Evolutionary conservation across 2,888 invertebrate species (phyloP).

Genomic region (Trisateles emortualis): DNA sequence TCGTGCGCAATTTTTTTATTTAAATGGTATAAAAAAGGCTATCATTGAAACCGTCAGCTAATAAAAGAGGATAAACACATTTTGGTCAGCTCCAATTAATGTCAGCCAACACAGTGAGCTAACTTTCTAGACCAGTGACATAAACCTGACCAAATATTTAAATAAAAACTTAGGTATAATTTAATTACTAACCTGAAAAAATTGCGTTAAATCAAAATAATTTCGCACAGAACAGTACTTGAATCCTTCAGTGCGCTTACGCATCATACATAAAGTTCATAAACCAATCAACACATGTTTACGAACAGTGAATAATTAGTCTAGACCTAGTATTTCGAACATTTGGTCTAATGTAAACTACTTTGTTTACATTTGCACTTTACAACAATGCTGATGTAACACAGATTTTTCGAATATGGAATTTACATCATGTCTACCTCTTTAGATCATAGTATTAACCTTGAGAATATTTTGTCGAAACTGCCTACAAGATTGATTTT

Average conservation of each 20-base stretch:
- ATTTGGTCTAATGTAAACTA: conserved; percentile 48
- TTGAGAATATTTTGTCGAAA: neutral
- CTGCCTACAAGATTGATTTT: no score
- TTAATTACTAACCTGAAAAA: no score
- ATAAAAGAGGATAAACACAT: no score
- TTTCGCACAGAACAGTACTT: neutral
- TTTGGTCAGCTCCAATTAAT: no score
- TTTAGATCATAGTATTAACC: conserved; percentile 8
- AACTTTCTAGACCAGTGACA: no score
- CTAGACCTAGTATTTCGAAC: conserved; percentile 44
- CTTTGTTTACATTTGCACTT: conserved; percentile 44
- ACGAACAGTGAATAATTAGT: conserved; percentile 44
- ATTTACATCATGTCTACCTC: conserved; percentile 4
- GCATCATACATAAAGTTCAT: conserved; percentile 22
- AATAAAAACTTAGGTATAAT: no score
- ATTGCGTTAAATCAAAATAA: conserved; percentile 11
- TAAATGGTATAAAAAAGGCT: no score
- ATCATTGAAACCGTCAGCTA: no score
- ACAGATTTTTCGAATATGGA: conserved; percentile 20
- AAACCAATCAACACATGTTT: conserved; percentile 22
- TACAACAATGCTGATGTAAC: conserved; percentile 34
- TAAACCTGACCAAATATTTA: no score
- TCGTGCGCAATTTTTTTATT: no score
- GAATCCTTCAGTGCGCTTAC: conserved; percentile 12
- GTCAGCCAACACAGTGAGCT: no score